phyloP scores from a whole-genome alignment of 1,140 invertebrate species.

The Nasonia longicornis region DNA sequence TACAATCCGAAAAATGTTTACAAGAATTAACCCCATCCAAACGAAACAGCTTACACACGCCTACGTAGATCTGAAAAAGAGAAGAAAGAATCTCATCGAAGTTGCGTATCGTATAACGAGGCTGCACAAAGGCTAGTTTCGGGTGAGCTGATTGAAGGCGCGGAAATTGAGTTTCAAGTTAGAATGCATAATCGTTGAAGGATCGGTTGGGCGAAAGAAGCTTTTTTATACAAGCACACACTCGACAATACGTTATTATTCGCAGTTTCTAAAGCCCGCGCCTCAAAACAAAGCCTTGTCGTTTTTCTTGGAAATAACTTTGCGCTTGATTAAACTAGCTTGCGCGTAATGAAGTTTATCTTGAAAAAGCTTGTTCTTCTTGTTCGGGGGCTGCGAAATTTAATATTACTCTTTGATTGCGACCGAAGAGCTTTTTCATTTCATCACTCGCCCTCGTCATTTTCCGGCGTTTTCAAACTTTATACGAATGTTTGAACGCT shows the following conservation, averaged over 20 bases:
- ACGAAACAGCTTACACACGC: neutral
- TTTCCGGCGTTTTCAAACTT: neutral
- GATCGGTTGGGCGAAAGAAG: too few species aligned
- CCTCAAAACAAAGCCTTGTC: neutral
- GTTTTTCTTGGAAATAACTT: constrained; percentile 10
- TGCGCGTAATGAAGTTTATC: too few species aligned
- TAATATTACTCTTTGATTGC: too few species aligned
- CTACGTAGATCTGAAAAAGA: neutral
- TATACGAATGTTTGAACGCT: neutral
- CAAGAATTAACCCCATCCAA: neutral
- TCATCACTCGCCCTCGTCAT: neutral
- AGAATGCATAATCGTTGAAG: too few species aligned
- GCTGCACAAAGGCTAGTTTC: too few species aligned
- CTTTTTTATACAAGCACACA: neutral
- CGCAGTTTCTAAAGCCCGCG: neutral
- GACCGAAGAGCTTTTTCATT: too few species aligned
- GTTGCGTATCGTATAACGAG: too few species aligned
- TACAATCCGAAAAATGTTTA: neutral
- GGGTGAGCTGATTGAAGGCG: neutral
- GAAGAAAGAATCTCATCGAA: neutral
- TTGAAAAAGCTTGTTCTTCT: too few species aligned
- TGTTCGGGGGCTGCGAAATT: too few species aligned
- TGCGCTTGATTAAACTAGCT: neutral
- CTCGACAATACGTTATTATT: neutral
- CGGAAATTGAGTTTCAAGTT: too few species aligned